phyloP scores from a whole-genome alignment of 2,888 invertebrate species.

The Myathropa florea region DNA sequence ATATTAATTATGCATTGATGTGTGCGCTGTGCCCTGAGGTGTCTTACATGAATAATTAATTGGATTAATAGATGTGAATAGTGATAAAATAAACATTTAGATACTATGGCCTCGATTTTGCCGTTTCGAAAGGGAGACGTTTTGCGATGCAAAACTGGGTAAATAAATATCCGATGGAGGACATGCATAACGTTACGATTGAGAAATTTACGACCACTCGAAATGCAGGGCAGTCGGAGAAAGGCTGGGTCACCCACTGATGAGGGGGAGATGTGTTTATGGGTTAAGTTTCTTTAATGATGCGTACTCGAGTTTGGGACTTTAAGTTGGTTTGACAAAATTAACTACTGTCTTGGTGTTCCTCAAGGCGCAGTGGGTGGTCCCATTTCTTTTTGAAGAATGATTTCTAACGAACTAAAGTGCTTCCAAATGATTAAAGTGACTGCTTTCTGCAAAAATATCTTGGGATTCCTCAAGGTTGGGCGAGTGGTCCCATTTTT shows the following conservation, averaged over 20 bases:
- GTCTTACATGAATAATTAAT: constrained; percentile 51
- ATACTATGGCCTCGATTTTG: constrained; percentile 6
- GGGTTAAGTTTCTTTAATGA: neutral
- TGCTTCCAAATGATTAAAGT: too few relatives aligned
- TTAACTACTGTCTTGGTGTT: neutral
- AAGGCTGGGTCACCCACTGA: neutral
- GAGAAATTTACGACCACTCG: neutral
- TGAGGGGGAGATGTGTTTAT: neutral
- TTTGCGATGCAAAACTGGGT: neutral
- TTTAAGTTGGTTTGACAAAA: neutral
- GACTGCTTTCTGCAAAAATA: too few relatives aligned
- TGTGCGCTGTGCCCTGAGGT: constrained; percentile 19
- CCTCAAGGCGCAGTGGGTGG: neutral
- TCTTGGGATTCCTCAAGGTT: neutral
- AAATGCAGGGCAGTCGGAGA: neutral
- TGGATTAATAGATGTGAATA: constrained; percentile 47
- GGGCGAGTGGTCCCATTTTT: neutral
- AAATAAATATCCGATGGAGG: neutral
- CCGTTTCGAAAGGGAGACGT: neutral
- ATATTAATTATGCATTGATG: constrained; percentile 52
- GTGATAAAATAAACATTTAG: constrained; percentile 31
- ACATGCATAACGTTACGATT: neutral
- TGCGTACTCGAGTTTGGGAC: neutral
- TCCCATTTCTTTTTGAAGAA: neutral
- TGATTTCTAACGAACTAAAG: too few relatives aligned